A percentile compares a stretch with the other conserved stretches of the same genome.
These are phyloP conservation scores for Ceyx melanurus DNA, from an alignment of 2,113 vertebrate genomes.

Conservation along the genomic window DNA sequence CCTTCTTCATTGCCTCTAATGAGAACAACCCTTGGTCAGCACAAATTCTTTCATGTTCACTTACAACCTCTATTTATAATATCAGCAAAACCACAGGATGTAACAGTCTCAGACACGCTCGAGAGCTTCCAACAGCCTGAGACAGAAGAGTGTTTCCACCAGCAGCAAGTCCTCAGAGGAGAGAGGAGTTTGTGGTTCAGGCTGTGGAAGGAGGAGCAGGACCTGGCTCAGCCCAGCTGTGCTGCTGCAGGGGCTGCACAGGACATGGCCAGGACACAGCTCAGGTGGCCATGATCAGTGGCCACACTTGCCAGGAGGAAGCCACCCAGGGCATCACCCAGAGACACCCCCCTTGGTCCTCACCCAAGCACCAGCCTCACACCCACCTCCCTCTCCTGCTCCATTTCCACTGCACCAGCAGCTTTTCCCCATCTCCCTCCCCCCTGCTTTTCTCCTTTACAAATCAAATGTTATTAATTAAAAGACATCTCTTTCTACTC, in stretches of 20 bases:
- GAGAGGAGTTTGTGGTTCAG: background rate
- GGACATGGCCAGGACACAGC: fast-evolving
- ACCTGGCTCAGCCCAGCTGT: background rate
- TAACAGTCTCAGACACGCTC: background rate
- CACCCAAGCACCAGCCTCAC: background rate
- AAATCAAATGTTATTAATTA: background rate
- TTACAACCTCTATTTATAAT: background rate
- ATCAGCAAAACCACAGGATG: background rate
- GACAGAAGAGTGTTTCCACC: background rate
- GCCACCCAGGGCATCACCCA: background rate
- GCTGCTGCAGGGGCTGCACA: fast-evolving
- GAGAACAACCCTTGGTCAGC: background rate
- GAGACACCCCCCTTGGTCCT: background rate
- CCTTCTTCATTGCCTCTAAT: background rate
- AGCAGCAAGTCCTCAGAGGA: background rate
- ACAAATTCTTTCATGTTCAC: background rate
- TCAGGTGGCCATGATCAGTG: fast-evolving
- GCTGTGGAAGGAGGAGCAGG: background rate
- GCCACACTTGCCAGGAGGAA: background rate
- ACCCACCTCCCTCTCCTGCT: background rate
- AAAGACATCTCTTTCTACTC: background rate
- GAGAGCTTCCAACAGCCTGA: background rate
- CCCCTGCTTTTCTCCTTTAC: background rate
- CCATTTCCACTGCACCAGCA: background rate
- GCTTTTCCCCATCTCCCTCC: background rate